Percentiles rank a stretch among this genome's conserved stretches.
Evolutionary conservation across 1,140 invertebrate genomes (phyloP).

Genomic region (Diachasmimorpha longicaudata): DNA sequence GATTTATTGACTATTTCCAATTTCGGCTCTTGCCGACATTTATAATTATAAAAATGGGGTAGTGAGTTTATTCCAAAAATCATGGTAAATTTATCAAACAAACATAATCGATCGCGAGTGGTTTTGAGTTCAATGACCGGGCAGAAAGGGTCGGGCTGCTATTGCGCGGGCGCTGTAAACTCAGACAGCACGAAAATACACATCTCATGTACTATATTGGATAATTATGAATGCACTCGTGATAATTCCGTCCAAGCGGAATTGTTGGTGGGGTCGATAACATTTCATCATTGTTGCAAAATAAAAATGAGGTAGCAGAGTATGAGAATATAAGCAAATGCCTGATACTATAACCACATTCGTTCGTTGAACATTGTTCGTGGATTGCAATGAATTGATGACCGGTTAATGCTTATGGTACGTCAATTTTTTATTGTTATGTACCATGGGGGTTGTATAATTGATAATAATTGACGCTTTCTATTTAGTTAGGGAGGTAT

Average conservation of each 20-base stretch:
- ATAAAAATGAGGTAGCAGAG: background rate
- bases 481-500: too few species aligned
- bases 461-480: too few species aligned
- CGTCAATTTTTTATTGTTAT: too few species aligned
- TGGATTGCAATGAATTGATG: too few species aligned
- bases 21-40: too few species aligned
- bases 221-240: background rate
- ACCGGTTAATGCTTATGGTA: too few species aligned
- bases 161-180: background rate
- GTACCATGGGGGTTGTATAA: too few species aligned
- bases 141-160: background rate
- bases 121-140: constrained; percentile 11
- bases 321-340: too few species aligned
- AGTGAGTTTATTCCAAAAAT: background rate
- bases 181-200: background rate
- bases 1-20: too few species aligned
- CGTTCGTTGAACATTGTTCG: too few species aligned
- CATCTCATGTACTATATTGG: background rate
- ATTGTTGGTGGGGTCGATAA: background rate
- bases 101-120: constrained; percentile 11
- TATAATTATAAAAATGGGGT: background rate
- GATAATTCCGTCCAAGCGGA: background rate
- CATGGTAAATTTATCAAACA: background rate
- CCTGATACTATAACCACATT: too few species aligned
- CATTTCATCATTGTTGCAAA: background rate